Evolutionary conservation across 2,888 invertebrate species (phyloP).

Genomic region (Achlya flavicornis): DNA sequence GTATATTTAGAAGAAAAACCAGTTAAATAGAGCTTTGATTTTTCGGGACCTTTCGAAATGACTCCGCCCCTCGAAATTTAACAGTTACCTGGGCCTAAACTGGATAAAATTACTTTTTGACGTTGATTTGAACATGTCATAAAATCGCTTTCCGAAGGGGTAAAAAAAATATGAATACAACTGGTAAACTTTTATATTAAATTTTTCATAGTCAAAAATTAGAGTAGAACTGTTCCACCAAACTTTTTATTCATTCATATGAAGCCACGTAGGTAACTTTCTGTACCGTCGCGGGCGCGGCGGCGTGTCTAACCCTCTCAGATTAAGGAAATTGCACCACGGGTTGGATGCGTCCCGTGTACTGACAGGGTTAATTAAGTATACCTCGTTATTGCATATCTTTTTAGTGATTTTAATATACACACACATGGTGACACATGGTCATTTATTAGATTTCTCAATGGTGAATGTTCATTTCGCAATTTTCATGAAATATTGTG

Average conservation of each 20-base stretch:
- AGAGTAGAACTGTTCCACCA: slow-evolving; percentile 24
- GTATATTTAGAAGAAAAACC: too few relatives aligned
- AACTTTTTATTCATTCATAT: slow-evolving; percentile 31
- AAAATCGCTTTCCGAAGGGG: too few relatives aligned
- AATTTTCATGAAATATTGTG: too few relatives aligned
- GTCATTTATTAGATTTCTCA: too few relatives aligned
- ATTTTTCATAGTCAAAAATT: background rate
- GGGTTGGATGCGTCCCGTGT: slow-evolving; percentile 29
- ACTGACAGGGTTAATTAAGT: slow-evolving; percentile 42
- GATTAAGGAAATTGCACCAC: slow-evolving; percentile 43
- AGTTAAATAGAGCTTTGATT: too few relatives aligned
- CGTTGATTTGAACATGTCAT: too few relatives aligned
- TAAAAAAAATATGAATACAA: background rate
- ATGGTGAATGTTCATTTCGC: too few relatives aligned
- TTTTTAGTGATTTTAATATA: slow-evolving; percentile 16
- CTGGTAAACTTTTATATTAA: background rate
- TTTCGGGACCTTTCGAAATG: too few relatives aligned
- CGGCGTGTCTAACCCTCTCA: slow-evolving; percentile 25
- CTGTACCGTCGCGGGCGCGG: slow-evolving; percentile 23
- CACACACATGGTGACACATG: too few relatives aligned
- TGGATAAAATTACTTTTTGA: too few relatives aligned
- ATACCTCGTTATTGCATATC: slow-evolving; percentile 9
- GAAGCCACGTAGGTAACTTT: slow-evolving; percentile 24
- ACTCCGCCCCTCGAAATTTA: too few relatives aligned
- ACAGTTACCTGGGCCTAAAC: too few relatives aligned